These are phyloP conservation scores for Baccha elongata DNA, from an alignment of 2,888 invertebrate genomes.

Conservation along the genomic window DNA sequence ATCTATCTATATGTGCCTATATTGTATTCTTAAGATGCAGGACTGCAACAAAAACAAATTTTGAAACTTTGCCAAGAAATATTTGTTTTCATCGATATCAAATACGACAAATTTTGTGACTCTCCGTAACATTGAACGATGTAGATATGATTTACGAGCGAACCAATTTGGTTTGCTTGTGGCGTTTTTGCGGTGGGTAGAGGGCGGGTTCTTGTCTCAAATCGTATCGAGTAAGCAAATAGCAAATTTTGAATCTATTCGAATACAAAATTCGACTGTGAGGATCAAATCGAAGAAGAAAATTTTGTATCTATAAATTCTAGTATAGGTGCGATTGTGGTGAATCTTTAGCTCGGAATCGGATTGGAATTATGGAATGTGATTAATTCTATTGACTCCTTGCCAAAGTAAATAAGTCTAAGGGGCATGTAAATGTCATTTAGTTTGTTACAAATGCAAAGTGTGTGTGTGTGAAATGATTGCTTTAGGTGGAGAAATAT, in stretches of 20 bases:
- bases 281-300: neutral
- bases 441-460: slow-evolving; percentile 48
- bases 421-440: slow-evolving; percentile 64
- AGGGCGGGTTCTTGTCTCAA: neutral
- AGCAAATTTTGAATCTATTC: slow-evolving; percentile 27
- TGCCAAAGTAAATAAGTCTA: slow-evolving; percentile 70
- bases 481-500: slow-evolving; percentile 38
- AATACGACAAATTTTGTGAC: slow-evolving; percentile 68
- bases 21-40: slow-evolving; percentile 15
- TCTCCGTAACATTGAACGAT: slow-evolving; percentile 67
- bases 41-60: slow-evolving; percentile 29
- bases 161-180: slow-evolving; percentile 51
- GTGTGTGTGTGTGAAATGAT: slow-evolving; percentile 33
- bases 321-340: neutral
- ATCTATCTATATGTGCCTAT: too few relatives aligned
- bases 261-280: slow-evolving; percentile 9
- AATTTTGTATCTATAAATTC: neutral
- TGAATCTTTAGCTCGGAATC: slow-evolving; percentile 3
- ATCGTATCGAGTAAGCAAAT: slow-evolving; percentile 38
- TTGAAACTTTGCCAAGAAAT: slow-evolving; percentile 64
- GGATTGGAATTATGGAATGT: slow-evolving; percentile 58
- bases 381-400: slow-evolving; percentile 62
- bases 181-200: neutral
- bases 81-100: slow-evolving; percentile 71
- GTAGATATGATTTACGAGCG: slow-evolving; percentile 65